phyloP scores from a whole-genome alignment of 2,797 vertebrate genomes.

The Tenualosa thibaudeaui region DNA sequence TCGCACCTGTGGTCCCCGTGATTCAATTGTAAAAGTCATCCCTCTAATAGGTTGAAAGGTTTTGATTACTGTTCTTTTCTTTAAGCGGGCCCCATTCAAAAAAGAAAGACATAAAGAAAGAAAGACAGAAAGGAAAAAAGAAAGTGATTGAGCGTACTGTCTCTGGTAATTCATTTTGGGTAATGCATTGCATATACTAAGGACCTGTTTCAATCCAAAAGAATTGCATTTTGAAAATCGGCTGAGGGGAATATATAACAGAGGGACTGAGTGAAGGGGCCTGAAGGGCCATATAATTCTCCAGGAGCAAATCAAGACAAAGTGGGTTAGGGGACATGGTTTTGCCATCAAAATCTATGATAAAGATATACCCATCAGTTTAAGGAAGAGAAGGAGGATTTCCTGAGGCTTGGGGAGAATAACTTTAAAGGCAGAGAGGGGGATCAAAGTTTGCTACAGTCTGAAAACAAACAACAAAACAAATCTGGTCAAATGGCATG shows the following conservation, averaged over 20 bases:
- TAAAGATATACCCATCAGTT: conserved; percentile 45
- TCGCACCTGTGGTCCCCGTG: conserved; percentile 99
- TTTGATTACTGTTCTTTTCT: conserved; percentile 99
- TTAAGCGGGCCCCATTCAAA: conserved; percentile 80
- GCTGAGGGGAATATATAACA: conserved; percentile 81
- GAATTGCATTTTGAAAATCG: conserved; percentile 94
- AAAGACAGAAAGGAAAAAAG: conserved; percentile 78
- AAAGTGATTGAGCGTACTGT: conserved; percentile 95
- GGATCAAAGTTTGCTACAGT: not conserved
- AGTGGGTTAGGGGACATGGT: conserved; percentile 40
- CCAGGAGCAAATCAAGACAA: conserved; percentile 61
- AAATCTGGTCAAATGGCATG: not conserved
- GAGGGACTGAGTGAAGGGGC: conserved; percentile 43
- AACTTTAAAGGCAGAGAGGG: not conserved
- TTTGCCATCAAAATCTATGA: conserved; percentile 45
- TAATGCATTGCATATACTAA: conserved; percentile 97
- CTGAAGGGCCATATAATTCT: conserved; percentile 54
- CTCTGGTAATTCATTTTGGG: conserved; percentile 99
- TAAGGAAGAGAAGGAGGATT: conserved; percentile 13
- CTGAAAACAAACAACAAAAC: not conserved
- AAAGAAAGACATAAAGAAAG: conserved; percentile 17
- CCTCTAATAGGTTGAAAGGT: conserved; percentile 99
- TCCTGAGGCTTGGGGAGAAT: conserved; percentile 28
- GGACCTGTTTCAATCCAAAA: conserved; percentile 90
- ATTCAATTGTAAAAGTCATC: conserved; percentile 99